Percentiles rank a stretch among this genome's conserved stretches.
These are phyloP conservation scores for Tolmerus cingulatus DNA, from an alignment of 2,888 invertebrate genomes.

Conservation along the genomic window DNA sequence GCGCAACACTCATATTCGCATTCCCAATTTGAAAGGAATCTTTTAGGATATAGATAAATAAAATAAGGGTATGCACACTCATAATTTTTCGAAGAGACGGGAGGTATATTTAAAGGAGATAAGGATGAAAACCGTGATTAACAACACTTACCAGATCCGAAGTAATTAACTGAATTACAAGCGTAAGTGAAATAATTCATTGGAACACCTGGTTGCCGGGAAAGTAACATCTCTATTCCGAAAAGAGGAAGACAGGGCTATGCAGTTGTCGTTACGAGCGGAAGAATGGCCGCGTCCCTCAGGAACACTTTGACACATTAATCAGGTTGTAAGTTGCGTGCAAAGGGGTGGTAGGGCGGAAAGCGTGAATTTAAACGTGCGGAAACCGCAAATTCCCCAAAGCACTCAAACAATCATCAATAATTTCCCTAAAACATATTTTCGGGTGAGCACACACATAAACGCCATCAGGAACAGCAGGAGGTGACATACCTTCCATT, in stretches of 20 bases:
- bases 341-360: neutral
- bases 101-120: neutral
- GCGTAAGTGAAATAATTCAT: constrained; percentile 10
- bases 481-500: constrained; percentile 6
- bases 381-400: constrained; percentile 47
- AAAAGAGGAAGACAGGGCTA: neutral
- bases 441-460: constrained; percentile 35
- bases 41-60: neutral
- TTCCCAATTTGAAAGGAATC: neutral
- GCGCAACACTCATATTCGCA: too few species aligned
- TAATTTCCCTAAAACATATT: constrained; percentile 48
- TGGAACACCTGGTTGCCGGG: neutral
- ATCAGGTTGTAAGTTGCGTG: constrained; percentile 40
- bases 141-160: neutral
- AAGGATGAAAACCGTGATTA: neutral
- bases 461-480: constrained; percentile 14
- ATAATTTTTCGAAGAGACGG: neutral
- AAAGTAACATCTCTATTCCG: neutral
- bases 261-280: neutral
- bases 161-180: constrained; percentile 26
- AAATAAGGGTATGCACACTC: neutral
- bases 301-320: constrained; percentile 42
- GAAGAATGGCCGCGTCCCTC: neutral
- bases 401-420: constrained; percentile 49
- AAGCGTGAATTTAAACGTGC: constrained; percentile 39